Evolutionary conservation across 2,113 vertebrate species (phyloP).

Genomic region (Tamias sibiricus): DNA sequence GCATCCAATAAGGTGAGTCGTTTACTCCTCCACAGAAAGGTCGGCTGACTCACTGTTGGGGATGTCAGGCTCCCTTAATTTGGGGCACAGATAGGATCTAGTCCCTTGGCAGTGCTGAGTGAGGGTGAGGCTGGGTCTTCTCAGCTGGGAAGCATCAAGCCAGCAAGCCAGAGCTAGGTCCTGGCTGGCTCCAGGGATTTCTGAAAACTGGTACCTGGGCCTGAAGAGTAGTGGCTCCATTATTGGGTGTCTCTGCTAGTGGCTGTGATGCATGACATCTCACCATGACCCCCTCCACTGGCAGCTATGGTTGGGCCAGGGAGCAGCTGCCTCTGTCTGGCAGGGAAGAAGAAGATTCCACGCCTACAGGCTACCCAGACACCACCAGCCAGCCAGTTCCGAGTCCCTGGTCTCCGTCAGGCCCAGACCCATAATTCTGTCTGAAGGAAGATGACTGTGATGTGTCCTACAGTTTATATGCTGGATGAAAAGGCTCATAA

Average conservation of each 20-base stretch:
- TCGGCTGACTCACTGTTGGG: background rate
- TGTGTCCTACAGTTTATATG: background rate
- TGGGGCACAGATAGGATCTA: background rate
- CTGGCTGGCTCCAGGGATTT: background rate
- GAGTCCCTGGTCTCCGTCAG: background rate
- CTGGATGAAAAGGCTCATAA: background rate
- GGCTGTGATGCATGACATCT: background rate
- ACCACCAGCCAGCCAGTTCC: background rate
- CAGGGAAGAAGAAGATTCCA: background rate
- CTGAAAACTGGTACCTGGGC: background rate
- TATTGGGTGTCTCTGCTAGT: fast-evolving
- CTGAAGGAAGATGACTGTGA: background rate
- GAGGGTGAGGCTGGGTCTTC: background rate
- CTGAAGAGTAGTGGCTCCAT: background rate
- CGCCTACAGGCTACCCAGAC: background rate
- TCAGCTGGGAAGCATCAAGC: background rate
- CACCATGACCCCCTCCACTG: background rate
- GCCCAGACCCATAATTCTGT: background rate
- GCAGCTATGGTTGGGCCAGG: background rate
- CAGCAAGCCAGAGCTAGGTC: background rate
- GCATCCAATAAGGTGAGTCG: background rate
- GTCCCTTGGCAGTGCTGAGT: background rate
- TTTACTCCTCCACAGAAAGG: background rate
- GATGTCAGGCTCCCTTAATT: background rate
- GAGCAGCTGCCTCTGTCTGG: background rate